Evolutionary conservation across 2,888 invertebrate genomes (phyloP).

Genomic region (Zaprionus obscuricornis): DNA sequence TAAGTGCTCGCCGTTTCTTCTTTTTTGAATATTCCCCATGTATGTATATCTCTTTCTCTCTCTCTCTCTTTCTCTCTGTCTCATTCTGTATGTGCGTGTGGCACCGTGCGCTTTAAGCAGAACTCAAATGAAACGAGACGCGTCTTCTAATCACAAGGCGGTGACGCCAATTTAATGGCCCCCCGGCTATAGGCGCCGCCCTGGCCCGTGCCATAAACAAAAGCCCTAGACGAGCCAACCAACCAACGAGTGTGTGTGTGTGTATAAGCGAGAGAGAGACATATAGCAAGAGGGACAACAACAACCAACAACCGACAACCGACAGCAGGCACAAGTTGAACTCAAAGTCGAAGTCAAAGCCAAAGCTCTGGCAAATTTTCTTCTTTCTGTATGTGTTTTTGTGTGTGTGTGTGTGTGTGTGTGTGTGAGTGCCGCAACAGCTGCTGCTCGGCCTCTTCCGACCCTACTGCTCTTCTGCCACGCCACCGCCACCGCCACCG

Average conservation of each 20-base stretch:
- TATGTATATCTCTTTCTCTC: neutral
- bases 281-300: constrained; percentile 12
- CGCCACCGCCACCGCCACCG: too few species aligned
- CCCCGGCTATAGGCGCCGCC: constrained; percentile 57
- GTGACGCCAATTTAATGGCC: constrained; percentile 64
- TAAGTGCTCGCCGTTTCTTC: too few species aligned
- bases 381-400: constrained; percentile 9
- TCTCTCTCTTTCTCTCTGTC: neutral
- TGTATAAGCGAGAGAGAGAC: constrained; percentile 26
- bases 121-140: constrained; percentile 62
- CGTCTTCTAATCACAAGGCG: constrained; percentile 58
- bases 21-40: too few species aligned
- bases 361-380: constrained; percentile 43
- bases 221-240: constrained; percentile 9
- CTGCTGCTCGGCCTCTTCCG: constrained; percentile 63
- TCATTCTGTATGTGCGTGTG: constrained; percentile 1
- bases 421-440: constrained; percentile 55
- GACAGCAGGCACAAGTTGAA: neutral
- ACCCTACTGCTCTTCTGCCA: too few species aligned
- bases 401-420: neutral
- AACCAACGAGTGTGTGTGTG: too few species aligned
- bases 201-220: constrained; percentile 53
- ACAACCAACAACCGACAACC: neutral
- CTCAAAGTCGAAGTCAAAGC: neutral
- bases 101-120: constrained; percentile 39